Evolutionary conservation across 2,888 invertebrate genomes (phyloP).

Genomic region (Ophion obscuratus): DNA sequence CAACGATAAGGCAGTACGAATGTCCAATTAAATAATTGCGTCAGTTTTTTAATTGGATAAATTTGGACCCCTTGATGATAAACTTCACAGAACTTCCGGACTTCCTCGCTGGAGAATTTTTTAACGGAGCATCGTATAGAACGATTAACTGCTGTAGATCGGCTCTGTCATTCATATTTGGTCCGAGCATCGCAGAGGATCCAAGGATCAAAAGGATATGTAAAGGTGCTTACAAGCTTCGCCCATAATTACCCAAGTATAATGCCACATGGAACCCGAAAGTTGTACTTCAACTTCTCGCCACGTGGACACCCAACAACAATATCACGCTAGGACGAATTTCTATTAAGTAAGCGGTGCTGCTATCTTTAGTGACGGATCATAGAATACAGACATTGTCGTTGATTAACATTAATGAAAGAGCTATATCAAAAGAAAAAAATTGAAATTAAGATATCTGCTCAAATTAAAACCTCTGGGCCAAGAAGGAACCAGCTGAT

Average conservation of each 20-base stretch:
- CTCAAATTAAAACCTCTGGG: slow-evolving; percentile 59
- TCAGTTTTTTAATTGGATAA: slow-evolving; percentile 4
- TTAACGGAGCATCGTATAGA: slow-evolving; percentile 34
- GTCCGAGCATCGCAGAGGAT: slow-evolving; percentile 55
- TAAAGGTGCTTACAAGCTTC: slow-evolving; percentile 61
- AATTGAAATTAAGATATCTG: slow-evolving; percentile 56
- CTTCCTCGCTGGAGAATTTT: slow-evolving; percentile 25
- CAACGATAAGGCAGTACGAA: slow-evolving; percentile 6
- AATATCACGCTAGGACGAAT: slow-evolving; percentile 2
- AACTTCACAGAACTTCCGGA: slow-evolving; percentile 25
- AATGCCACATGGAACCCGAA: slow-evolving; percentile 41
- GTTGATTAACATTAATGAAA: slow-evolving; percentile 42
- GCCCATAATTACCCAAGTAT: slow-evolving; percentile 28
- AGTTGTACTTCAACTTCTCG: slow-evolving; percentile 61
- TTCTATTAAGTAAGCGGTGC: not conserved
- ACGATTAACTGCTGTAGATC: slow-evolving; percentile 53
- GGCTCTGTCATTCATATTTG: slow-evolving; percentile 47
- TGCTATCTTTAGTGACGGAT: slow-evolving; percentile 23
- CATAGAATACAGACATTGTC: slow-evolving; percentile 49
- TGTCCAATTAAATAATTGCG: slow-evolving; percentile 3
- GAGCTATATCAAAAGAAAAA: slow-evolving; percentile 16
- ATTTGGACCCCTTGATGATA: slow-evolving; percentile 17
- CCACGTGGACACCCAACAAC: slow-evolving; percentile 23
- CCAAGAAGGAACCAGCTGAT: slow-evolving; percentile 59
- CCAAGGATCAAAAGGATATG: slow-evolving; percentile 62